phyloP scores from a whole-genome alignment of 2,888 invertebrate genomes.

The Parapristionchus giblindavisi region DNA sequence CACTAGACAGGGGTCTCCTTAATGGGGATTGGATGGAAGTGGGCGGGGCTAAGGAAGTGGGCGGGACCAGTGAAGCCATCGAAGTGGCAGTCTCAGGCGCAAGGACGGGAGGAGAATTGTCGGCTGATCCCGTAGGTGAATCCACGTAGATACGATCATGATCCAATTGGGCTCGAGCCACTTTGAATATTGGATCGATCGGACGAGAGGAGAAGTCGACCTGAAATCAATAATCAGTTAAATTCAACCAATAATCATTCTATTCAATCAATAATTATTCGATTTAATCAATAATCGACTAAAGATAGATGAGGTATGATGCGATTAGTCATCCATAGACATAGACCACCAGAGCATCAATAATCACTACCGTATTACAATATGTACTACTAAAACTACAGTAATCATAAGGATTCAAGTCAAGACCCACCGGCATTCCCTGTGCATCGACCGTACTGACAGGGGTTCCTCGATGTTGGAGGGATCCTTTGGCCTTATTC shows the following conservation, averaged over 20 bases:
- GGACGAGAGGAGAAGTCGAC: conserved; percentile 65
- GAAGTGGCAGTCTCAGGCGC: not conserved
- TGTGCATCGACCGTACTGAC: conserved; percentile 54
- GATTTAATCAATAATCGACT: not conserved
- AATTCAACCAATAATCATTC: not conserved
- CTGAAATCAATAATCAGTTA: conserved; percentile 43
- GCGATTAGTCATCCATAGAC: too few relatives aligned
- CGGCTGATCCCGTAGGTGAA: conserved; percentile 6
- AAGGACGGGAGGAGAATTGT: conserved; percentile 29
- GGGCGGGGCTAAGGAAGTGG: not conserved
- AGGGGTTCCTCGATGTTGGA: conserved; percentile 58
- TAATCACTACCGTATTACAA: not conserved
- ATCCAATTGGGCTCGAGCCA: conserved; percentile 59
- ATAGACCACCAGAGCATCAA: too few relatives aligned
- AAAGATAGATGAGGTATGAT: not conserved
- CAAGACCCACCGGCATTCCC: conserved; percentile 51
- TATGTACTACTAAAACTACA: not conserved
- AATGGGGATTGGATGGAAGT: conserved; percentile 2
- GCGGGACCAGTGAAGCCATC: not conserved
- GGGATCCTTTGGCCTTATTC: conserved; percentile 57
- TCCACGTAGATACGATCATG: conserved; percentile 39
- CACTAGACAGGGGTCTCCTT: not conserved
- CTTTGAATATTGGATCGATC: conserved; percentile 65
- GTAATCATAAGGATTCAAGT: not conserved
- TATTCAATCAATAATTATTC: not conserved